A percentile compares a stretch with the other conserved stretches of the same genome.
phyloP scores from a whole-genome alignment of 2,113 vertebrate genomes.

The Trichechus manatus region DNA sequence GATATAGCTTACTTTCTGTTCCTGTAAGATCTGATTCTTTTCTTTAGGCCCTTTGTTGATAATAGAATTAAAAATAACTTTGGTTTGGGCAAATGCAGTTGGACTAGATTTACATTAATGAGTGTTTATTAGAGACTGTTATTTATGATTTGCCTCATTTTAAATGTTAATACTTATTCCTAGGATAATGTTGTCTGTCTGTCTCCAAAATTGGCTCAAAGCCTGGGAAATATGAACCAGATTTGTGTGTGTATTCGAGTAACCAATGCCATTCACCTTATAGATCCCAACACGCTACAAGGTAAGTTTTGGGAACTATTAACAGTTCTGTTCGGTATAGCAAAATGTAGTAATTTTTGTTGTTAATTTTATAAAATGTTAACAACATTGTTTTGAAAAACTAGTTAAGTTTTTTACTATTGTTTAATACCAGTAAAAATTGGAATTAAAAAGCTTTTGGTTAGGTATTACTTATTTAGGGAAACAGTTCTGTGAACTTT shows the following conservation, averaged over 20 bases:
- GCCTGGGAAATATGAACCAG: constrained; percentile 97
- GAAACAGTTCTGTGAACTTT: constrained; percentile 36
- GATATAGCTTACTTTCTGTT: constrained; percentile 27
- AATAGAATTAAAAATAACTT: constrained; percentile 12
- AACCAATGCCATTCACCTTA: constrained; percentile 95
- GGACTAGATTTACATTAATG: neutral
- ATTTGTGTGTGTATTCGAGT: constrained; percentile 96
- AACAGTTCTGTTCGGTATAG: neutral
- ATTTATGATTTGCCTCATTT: constrained; percentile 31
- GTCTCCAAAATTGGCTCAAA: constrained; percentile 95
- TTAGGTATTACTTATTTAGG: neutral
- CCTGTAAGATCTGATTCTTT: neutral
- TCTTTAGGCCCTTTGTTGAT: constrained; percentile 1
- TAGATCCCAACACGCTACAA: constrained; percentile 96
- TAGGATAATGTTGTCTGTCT: constrained; percentile 98
- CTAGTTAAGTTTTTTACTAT: neutral
- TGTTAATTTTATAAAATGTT: constrained; percentile 49
- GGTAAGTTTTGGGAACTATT: constrained; percentile 88
- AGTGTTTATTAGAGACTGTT: constrained; percentile 28
- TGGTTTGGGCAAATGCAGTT: neutral
- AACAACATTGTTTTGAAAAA: constrained; percentile 36
- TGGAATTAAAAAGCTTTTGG: constrained; percentile 52
- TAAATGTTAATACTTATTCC: constrained; percentile 68
- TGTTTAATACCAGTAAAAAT: neutral
- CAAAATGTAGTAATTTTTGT: neutral